A percentile compares a stretch with the other conserved stretches of the same genome.
Conservation (phyloP, 2,888 invertebrate genomes). For the Melanchra persicariae region DNA sequence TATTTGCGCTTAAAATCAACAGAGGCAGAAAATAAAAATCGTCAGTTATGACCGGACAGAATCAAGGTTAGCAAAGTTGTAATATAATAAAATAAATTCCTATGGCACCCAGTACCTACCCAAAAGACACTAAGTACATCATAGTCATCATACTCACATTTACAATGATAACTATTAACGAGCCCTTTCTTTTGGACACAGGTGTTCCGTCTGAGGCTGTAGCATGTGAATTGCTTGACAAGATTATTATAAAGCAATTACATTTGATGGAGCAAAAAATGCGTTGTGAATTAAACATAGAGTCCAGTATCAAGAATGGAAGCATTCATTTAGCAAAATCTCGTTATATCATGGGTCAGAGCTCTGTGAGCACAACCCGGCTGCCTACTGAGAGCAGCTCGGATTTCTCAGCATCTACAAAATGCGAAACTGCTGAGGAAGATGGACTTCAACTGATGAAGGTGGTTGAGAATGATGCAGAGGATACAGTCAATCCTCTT, state of each 20-base stretch:
- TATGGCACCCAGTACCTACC: background rate
- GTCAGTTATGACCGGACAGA: slow-evolving; percentile 29
- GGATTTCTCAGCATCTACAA: slow-evolving; percentile 83
- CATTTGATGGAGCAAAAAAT: slow-evolving; percentile 94
- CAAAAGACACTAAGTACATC: too few species aligned
- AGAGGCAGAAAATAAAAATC: background rate
- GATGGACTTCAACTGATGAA: slow-evolving; percentile 85
- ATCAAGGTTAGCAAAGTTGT: slow-evolving; percentile 41
- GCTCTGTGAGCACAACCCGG: slow-evolving; percentile 92
- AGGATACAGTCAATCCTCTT: slow-evolving; percentile 92
- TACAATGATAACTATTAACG: background rate
- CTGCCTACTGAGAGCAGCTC: slow-evolving; percentile 92
- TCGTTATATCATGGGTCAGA: slow-evolving; percentile 95
- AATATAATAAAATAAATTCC: background rate
- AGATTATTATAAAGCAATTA: slow-evolving; percentile 92
- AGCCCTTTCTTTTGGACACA: slow-evolving; percentile 28
- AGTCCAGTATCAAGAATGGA: slow-evolving; percentile 93
- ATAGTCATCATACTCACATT: too few species aligned
- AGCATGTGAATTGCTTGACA: slow-evolving; percentile 92
- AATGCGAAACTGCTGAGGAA: slow-evolving; percentile 82
- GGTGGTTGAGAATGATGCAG: slow-evolving; percentile 76
- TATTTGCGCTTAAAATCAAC: background rate
- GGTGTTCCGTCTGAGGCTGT: slow-evolving; percentile 71
- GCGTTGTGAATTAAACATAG: slow-evolving; percentile 92
- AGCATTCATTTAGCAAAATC: slow-evolving; percentile 94